Evolutionary conservation across 1,140 invertebrate species (phyloP), one percentile per base, ranked within the genome.

Genomic region (Gryon sp.): DNA sequence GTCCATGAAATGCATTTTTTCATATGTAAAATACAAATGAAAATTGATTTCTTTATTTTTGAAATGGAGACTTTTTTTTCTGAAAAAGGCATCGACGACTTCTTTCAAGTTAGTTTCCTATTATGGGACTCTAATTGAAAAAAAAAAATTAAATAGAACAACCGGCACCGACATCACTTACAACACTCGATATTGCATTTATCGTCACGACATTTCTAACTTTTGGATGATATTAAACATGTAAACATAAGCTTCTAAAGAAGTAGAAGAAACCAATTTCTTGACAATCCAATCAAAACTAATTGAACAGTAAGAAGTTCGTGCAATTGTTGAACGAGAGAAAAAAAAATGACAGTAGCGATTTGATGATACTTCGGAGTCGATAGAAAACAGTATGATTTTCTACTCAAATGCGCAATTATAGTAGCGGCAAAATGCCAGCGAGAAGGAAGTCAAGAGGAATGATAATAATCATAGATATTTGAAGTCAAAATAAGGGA

Each of bases 61-160:
- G 41, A 15, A 45, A 48, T 36, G 18, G 43, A 30, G 36, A 41
- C n/a, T n/a, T n/a, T n/a, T n/a, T n/a, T n/a, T 34, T 59, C 24
- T 48, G 18, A 60, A 75, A 53, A 60, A 62, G 45, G 50, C 38
- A 53, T 11, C 30, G 60, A n/a, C 38, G 30, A 57, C 59, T 50
- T 55, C 41, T 28, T 19, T 24, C 28, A 41, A 48, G 50, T 40
- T 6, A 19, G 63, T 63, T 76, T 69, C 63, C 73, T 63, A 76
- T 63, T 76, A 63, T 59, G 73, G 73, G 57, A 69, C 52, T 46
- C 22, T 20, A n/a, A n/a, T n/a, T 40, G 30, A 20, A n/a, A 38
- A 48, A 48, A 48, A 60, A 46, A 43, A 26, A 68, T 55, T 9
- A 68, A 77, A 72, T 48, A 46, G 40, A 77, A 60, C 52, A 53